Base-by-base conservation (phyloP, 2,888 invertebrate species). In the Troides oblongomaculatus region DNA sequence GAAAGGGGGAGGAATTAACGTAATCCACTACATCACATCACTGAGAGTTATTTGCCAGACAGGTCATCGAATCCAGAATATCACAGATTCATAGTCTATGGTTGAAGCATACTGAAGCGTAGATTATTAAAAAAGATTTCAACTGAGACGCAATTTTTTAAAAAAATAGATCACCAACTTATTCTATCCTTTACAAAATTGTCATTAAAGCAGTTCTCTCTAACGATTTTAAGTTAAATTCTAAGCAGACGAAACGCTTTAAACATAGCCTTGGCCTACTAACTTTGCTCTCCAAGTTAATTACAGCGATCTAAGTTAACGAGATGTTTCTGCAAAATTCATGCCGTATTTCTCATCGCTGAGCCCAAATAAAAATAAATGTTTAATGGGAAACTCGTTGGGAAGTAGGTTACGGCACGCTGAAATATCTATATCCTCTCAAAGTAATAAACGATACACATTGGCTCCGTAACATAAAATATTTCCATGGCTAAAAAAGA, bases 221-320 rank as follows among this genome's bases (percentile, higher is more conserved):
- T 46, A 59, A 59, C 46, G 46, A 61, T 68, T 53, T 53, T 68
- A 63, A 62, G 30, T 25, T 58, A 43, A 39, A 12, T 21, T 21
- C 50, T 36, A 59, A 59, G 63, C 60, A 43, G 56, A 60, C 12
- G 36, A 64, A 39, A 46, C 43, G 46, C 53, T 59, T 23, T 43
- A 50, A 21, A 59, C 39, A 50, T 46, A 36, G 46, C 56, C 57
- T 59, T 62, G 25, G 25, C 30, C 46, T 53, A 50, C 62, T 66
- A 70, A 70, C 69, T 66, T 66, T 53, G 62, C 62, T 66, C 57
- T 53, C 57, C 36, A 17, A 70, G 66, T 66, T 70, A 66, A 70
- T 70, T 66, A 70, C 66, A 58, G 50, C 66, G 53, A 59, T 66
- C 65, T 65, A 62, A 69, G 46, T 61, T 65, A 50, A 43, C 60